Base-by-base conservation (phyloP, 2,888 invertebrate genomes). In the Dolomedes plantarius region DNA sequence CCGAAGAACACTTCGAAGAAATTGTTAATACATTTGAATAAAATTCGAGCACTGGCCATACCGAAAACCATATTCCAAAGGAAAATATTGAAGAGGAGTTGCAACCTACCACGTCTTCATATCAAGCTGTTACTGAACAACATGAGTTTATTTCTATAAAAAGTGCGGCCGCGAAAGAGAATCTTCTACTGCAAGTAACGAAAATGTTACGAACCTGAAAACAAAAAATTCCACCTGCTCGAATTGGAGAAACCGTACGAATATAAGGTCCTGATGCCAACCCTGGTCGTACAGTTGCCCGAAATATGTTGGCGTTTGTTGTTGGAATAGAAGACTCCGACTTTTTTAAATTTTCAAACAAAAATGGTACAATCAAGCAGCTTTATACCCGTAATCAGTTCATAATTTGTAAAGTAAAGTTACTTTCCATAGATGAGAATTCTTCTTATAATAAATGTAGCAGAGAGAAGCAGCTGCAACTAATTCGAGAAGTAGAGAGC, bases 391-490 rank as follows among this genome's bases (percentile, higher is more conserved):
- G 41, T 46, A 46, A 46, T 46, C 41, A 2, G 13, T 46, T 46
- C 13, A 16, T 46, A 46, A 46, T 46, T 46, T 46, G 65, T 80
- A 68, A 80, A 69, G 78, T 78, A 78, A 71, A 80, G 79, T 23
- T 74, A 68, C 81, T 81, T 81, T 74, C 69, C 67, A 31, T 81
- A 56, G 74, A n/a, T n/a, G n/a, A 74, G 31, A 67, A 74, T 19
- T 73, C 81, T 81, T 81, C 23, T n/a, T n/a, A n/a, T n/a, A n/a
- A n/a, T 75, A 82, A 82, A 76, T 82, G 50, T 82, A 36, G 36
- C 81, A 46, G 68, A 81, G 31, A 74, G 65, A 74, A 74, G 67
- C 41, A 41, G 74, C 41, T 46, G 41, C 41, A 46, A 41, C 41
- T 46, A 46, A 46, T 46, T 46, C 16, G 41, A 46, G 41, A 46